Evolutionary conservation across 2,888 invertebrate genomes (phyloP).

Genomic region (Apamea crenata): DNA sequence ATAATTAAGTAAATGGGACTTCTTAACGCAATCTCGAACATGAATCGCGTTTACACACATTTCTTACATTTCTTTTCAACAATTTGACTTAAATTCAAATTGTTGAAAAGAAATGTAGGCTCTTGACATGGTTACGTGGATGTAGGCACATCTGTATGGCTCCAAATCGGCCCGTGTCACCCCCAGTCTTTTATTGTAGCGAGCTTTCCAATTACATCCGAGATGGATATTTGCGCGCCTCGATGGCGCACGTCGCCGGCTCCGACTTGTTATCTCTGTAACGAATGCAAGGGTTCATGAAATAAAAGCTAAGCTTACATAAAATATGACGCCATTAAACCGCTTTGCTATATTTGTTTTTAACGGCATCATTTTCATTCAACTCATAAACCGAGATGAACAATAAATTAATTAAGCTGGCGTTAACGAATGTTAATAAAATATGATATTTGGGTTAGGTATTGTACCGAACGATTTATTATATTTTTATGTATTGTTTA

Average conservation of each 20-base stretch:
- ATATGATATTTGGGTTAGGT: conserved; percentile 40
- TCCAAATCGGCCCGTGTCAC: conserved; percentile 76
- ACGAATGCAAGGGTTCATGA: conserved; percentile 76
- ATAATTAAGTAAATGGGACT: conserved; percentile 44
- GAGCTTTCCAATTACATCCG: conserved; percentile 84
- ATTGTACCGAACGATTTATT: conserved; percentile 7
- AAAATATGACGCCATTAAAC: conserved; percentile 62
- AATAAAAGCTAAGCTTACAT: conserved; percentile 71
- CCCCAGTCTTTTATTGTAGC: conserved; percentile 81
- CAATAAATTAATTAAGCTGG: conserved; percentile 61
- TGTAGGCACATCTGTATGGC: conserved; percentile 72
- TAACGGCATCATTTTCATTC: conserved; percentile 55
- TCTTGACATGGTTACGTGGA: conserved; percentile 67
- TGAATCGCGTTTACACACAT: conserved; percentile 62
- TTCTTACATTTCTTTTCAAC: too few species aligned
- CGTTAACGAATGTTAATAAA: conserved; percentile 56
- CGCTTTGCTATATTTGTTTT: conserved; percentile 56
- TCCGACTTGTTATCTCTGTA: conserved; percentile 75
- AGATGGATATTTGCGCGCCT: conserved; percentile 78
- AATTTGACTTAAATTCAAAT: conserved; percentile 69
- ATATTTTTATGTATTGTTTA: conserved; percentile 28
- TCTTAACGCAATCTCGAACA: conserved; percentile 40
- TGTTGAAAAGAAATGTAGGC: conserved; percentile 66
- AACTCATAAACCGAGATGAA: conserved; percentile 60
- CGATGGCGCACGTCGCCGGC: conserved; percentile 63